Conservation (phyloP, 2,797 vertebrate genomes). For the Tiaroga cobitis region DNA sequence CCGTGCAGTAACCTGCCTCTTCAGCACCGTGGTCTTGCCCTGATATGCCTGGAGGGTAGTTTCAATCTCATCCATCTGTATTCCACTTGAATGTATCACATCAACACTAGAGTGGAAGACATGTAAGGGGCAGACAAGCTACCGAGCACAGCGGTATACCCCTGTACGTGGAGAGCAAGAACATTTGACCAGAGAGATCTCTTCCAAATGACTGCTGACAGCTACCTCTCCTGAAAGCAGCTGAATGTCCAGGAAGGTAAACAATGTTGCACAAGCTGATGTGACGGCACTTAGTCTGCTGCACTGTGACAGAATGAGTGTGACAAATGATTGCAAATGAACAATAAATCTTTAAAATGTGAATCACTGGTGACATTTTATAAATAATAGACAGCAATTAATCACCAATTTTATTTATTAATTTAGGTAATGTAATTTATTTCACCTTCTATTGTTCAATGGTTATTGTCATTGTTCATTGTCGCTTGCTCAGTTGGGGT, state of each 20-base stretch:
- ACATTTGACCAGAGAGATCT: conserved; percentile 57
- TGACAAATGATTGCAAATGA: conserved; percentile 27
- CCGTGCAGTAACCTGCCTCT: conserved; percentile 20
- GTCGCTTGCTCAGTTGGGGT: too few species aligned
- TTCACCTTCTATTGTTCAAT: background rate
- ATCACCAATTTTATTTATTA: background rate
- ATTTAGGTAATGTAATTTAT: background rate
- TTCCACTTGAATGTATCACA: conserved; percentile 30
- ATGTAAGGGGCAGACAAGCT: conserved; percentile 13
- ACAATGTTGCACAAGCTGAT: conserved; percentile 31
- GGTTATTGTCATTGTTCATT: background rate
- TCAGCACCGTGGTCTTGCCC: conserved; percentile 12
- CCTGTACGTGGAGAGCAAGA: conserved; percentile 24
- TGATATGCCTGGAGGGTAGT: conserved; percentile 16
- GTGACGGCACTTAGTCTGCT: conserved; percentile 14
- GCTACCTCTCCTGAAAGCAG: conserved; percentile 37
- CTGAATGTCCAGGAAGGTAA: conserved; percentile 30
- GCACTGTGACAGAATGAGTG: conserved; percentile 18
- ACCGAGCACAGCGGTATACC: conserved; percentile 29
- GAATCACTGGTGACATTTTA: background rate
- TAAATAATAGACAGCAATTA: background rate
- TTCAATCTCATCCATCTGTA: conserved; percentile 30
- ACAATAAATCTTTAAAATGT: background rate
- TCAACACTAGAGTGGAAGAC: conserved; percentile 10
- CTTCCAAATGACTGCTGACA: conserved; percentile 68